Conservation (phyloP, 2,113 vertebrate genomes). For the Ranitomeya imitator region DNA sequence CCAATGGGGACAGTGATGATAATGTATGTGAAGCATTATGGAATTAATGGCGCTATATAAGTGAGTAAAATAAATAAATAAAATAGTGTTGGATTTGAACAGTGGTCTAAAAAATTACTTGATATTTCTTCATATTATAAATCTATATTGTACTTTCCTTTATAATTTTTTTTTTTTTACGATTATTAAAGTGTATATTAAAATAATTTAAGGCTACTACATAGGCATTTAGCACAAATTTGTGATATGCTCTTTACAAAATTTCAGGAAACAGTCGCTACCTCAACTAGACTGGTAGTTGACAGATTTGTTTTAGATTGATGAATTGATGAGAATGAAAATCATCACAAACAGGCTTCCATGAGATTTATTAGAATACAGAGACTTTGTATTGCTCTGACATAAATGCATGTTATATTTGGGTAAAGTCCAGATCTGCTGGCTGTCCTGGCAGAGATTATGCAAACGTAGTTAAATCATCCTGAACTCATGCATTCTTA, state of each 20-base stretch:
- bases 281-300: neutral
- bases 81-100: too few relatives aligned
- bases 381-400: neutral
- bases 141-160: too few relatives aligned
- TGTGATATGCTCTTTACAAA: neutral
- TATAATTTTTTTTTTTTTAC: too few relatives aligned
- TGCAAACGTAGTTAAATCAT: constrained; percentile 34
- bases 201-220: too few relatives aligned
- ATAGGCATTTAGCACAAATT: too few relatives aligned
- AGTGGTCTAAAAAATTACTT: too few relatives aligned
- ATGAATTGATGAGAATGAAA: neutral
- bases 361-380: constrained; percentile 7
- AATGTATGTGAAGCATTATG: too few relatives aligned
- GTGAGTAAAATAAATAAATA: too few relatives aligned
- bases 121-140: too few relatives aligned
- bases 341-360: neutral
- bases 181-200: too few relatives aligned
- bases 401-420: constrained; percentile 28
- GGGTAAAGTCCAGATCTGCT: constrained; percentile 33
- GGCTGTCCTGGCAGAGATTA: constrained; percentile 14
- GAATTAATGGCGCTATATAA: too few relatives aligned
- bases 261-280: neutral
- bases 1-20: too few relatives aligned
- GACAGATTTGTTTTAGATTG: neutral
- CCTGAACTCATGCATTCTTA: constrained; percentile 27